Evolutionary conservation across 2,888 invertebrate species (phyloP).

Genomic region (Drosophila mimetica): DNA sequence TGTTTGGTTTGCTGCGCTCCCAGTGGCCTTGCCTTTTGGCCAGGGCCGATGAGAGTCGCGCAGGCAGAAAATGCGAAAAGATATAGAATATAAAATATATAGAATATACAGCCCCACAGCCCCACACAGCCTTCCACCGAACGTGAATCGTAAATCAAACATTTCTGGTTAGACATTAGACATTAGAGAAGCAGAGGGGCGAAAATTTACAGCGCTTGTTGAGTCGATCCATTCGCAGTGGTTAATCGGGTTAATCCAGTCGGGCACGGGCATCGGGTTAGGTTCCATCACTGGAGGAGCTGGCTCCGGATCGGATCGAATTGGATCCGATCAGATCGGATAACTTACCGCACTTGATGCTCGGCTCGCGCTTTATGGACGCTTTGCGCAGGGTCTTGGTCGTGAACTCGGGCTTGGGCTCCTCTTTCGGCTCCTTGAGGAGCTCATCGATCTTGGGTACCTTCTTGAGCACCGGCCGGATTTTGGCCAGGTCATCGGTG

Average conservation of each 20-base stretch:
- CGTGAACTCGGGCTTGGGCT: constrained; percentile 83
- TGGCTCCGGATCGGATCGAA: constrained; percentile 4
- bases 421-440: constrained; percentile 81
- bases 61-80: constrained; percentile 10
- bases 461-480: constrained; percentile 83
- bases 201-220: constrained; percentile 65
- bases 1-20: constrained; percentile 56
- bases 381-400: constrained; percentile 83
- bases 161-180: constrained; percentile 48
- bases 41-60: constrained; percentile 28
- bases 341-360: constrained; percentile 82
- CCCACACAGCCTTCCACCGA: constrained; percentile 12
- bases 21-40: constrained; percentile 64
- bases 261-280: constrained; percentile 43
- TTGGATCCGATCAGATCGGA: constrained; percentile 12
- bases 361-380: constrained; percentile 81
- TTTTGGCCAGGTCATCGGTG: constrained; percentile 81
- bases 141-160: constrained; percentile 10
- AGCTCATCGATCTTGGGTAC: constrained; percentile 83
- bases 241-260: constrained; percentile 69
- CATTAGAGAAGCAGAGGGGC: constrained; percentile 58
- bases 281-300: constrained; percentile 24
- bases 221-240: constrained; percentile 63
- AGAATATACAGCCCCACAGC: no score
- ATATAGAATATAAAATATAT: constrained; percentile 6